Base-by-base conservation (phyloP, 2,797 vertebrate species). In the Lutjanus argentimaculatus region DNA sequence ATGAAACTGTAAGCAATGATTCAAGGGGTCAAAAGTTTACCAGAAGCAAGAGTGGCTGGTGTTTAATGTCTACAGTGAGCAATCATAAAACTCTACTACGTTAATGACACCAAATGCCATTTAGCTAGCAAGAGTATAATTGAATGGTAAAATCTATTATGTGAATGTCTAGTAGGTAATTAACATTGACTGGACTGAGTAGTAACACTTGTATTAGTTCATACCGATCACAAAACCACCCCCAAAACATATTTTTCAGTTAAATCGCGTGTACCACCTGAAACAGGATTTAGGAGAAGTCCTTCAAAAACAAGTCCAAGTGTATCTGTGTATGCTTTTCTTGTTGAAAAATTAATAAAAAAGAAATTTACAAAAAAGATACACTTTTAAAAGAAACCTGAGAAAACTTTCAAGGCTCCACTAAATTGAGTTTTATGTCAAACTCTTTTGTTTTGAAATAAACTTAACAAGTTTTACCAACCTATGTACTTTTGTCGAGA, bases 1-100 rank as follows among this genome's bases (percentile, higher is more conserved):
- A 53, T 74, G 62, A 74, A 72, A 57, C 43, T n/a, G 61, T 36
- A 51, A 68, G 80, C 64, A 68, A 74, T 79, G 82, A 85, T 45
- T 80, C n/a, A 8, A 16, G 57, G 63, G 86, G 77, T 87, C 64
- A 91, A 77, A 84, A 43, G 69, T 87, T 82, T 64, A 62, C 61
- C 61, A 66, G 15, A 72, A 57, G 48, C 22, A 77, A 77, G 43
- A 67, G 67, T 53, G n/a, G 70, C 6, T 19, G 22, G 16, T 14
- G 40, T 71, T 79, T 74, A 67, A 63, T 71, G 61, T 77, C 53
- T 25, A 14, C 22, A 67, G 42, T 40, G 30, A 80, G 40, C 46
- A 70, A 48, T 75, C 56, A 15, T 49, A 45, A 58, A 77, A 71
- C 45, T 80, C 11, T 15, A 25, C 42, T 14, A 55, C 69, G 67